Conservation (phyloP, 2,888 invertebrate species). For the Cephus nigrinus region DNA sequence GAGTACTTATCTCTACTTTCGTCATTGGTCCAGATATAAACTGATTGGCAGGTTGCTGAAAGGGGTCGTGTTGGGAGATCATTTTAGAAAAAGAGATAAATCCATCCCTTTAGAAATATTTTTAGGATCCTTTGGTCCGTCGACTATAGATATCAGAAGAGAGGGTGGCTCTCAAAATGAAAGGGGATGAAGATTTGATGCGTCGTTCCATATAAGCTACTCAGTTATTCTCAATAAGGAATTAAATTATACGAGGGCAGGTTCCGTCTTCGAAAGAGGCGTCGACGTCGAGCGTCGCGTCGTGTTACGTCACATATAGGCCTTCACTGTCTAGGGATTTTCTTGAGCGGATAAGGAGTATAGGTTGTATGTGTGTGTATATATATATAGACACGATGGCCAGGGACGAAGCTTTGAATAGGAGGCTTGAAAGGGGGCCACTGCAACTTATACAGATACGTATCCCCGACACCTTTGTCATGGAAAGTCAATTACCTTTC, state of each 20-base stretch:
- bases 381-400: neutral
- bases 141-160: neutral
- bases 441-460: neutral
- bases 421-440: neutral
- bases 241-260: neutral
- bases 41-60: neutral
- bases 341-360: neutral
- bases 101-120: neutral
- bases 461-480: neutral
- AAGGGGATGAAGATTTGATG: neutral
- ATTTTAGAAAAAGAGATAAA: neutral
- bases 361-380: neutral
- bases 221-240: neutral
- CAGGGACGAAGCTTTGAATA: neutral
- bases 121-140: neutral
- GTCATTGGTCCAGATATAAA: neutral
- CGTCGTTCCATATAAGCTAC: neutral
- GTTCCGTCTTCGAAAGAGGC: neutral
- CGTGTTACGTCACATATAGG: neutral
- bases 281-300: neutral
- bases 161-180: neutral
- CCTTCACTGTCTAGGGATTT: neutral
- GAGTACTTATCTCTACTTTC: neutral
- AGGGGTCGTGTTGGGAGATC: neutral
- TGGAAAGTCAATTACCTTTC: neutral